These are phyloP conservation scores for Rhea americana DNA, from an alignment of 2,113 vertebrate species.

Conservation along the genomic window DNA sequence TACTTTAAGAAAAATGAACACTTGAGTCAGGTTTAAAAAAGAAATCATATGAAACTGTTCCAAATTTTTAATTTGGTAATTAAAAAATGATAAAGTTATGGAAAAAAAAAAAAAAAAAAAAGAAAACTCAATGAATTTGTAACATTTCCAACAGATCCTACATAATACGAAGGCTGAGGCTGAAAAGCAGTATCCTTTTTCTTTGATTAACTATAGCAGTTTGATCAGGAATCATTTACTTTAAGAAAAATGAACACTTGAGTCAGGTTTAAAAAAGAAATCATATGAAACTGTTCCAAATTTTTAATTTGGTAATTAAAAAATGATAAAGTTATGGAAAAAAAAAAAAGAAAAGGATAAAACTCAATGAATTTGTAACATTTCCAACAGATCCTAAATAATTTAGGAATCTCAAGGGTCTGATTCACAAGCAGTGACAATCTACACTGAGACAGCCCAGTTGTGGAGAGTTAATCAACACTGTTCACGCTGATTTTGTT, in stretches of 20 bases:
- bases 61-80: conserved; percentile 34
- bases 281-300: not conserved
- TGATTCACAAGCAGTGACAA: conserved; percentile 1
- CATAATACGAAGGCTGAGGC: not conserved
- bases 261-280: not conserved
- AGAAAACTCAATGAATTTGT: not conserved
- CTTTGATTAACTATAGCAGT: conserved; percentile 9
- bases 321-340: not conserved
- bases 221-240: not conserved
- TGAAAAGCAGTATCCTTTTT: not conserved
- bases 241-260: not conserved
- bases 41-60: not conserved
- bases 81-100: not conserved
- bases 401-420: conserved; percentile 12
- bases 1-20: not conserved
- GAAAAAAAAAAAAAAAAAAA: not conserved
- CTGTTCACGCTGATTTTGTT: not conserved
- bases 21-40: not conserved
- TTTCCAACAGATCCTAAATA: not conserved
- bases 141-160: not conserved
- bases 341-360: not conserved
- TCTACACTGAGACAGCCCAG: fast-evolving
- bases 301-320: conserved; percentile 45
- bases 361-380: not conserved
- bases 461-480: not conserved